Conservation (phyloP, 2,797 vertebrate species). For the Pangasius larnaudii region DNA sequence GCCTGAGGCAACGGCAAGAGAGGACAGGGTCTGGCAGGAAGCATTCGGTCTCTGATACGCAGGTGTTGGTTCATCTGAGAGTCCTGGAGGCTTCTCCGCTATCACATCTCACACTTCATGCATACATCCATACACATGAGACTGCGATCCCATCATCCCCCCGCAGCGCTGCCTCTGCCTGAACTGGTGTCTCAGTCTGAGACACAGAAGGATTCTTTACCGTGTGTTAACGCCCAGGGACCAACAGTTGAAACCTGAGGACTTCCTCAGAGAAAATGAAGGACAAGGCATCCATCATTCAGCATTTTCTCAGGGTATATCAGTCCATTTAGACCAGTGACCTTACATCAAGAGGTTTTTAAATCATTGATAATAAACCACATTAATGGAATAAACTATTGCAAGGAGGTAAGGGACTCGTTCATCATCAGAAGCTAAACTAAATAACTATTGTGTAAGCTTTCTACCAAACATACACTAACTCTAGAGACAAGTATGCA, state of each 20-base stretch:
- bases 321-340: not conserved
- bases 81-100: conserved; percentile 63
- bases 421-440: not conserved
- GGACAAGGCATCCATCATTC: conserved; percentile 16
- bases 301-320: not conserved
- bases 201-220: conserved; percentile 24
- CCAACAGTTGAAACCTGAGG: conserved; percentile 19
- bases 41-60: conserved; percentile 52
- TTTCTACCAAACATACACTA: not conserved
- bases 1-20: conserved; percentile 34
- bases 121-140: conserved; percentile 3
- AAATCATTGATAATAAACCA: not conserved
- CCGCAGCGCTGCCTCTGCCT: conserved; percentile 26
- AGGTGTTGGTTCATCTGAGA: conserved; percentile 64
- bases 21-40: conserved; percentile 37
- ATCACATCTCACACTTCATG: conserved; percentile 64
- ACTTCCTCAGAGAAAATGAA: conserved; percentile 13
- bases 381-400: not conserved
- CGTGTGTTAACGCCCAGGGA: not conserved
- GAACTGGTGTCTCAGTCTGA: conserved; percentile 12
- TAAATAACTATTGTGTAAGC: not conserved
- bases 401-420: not conserved
- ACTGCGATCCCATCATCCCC: conserved; percentile 9
- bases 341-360: not conserved
- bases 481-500: not conserved